A percentile compares a stretch with the other conserved stretches of the same genome.
Conservation (phyloP, 1,140 invertebrate species). For the Tribolium madens region DNA sequence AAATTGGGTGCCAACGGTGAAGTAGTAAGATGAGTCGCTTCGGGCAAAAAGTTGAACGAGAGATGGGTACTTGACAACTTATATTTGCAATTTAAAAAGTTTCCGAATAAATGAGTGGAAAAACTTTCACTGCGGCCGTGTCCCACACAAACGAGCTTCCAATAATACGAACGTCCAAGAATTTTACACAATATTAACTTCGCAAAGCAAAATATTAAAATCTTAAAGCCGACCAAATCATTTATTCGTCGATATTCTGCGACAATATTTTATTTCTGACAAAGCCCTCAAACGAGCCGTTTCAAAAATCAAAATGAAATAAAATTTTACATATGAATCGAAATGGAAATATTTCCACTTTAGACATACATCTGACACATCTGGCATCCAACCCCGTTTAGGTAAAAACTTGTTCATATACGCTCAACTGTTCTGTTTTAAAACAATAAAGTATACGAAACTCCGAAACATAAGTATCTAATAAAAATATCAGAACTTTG, state of each 20-base stretch:
- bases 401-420: conserved; percentile 39
- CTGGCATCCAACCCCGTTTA: conserved; percentile 30
- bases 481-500: conserved; percentile 38
- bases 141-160: background rate
- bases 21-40: conserved; percentile 38
- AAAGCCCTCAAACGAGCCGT: background rate
- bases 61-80: conserved; percentile 44
- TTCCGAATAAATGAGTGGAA: conserved; percentile 40
- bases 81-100: conserved; percentile 43
- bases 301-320: conserved; percentile 19
- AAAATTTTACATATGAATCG: conserved; percentile 13
- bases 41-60: conserved; percentile 43
- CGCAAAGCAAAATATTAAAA: background rate
- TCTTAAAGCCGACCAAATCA: no score
- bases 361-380: conserved; percentile 29
- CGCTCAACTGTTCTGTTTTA: conserved; percentile 29
- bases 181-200: conserved; percentile 16
- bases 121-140: conserved; percentile 14
- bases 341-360: conserved; percentile 27
- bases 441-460: conserved; percentile 36
- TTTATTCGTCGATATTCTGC: background rate
- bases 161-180: background rate
- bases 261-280: background rate
- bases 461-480: conserved; percentile 33
- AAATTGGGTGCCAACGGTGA: conserved; percentile 44